Conservation (phyloP, 2,888 invertebrate species). For the Oeneis ivallda region DNA sequence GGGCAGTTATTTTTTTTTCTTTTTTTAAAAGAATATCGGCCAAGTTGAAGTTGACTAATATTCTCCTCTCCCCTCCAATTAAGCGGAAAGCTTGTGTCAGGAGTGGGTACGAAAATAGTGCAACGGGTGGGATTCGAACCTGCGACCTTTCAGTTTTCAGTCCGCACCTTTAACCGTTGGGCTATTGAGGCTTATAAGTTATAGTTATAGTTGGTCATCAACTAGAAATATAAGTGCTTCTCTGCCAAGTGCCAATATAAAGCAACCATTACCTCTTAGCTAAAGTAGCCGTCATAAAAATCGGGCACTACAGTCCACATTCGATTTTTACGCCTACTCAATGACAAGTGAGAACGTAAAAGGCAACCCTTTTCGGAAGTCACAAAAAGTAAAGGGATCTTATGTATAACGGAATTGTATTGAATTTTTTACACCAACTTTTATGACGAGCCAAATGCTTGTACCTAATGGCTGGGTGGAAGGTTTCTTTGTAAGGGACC, state of each 20-base stretch:
- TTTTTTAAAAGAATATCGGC: too few relatives aligned
- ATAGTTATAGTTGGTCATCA: too few relatives aligned
- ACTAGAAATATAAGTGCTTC: conserved; percentile 1
- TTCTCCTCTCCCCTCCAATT: too few relatives aligned
- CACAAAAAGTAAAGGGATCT: conserved; percentile 32
- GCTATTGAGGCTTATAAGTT: too few relatives aligned
- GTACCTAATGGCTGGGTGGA: conserved; percentile 28
- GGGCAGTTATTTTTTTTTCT: too few relatives aligned
- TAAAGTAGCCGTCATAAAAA: conserved; percentile 33
- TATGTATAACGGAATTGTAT: conserved; percentile 33
- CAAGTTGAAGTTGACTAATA: too few relatives aligned
- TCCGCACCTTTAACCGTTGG: too few relatives aligned
- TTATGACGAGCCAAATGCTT: conserved; percentile 31
- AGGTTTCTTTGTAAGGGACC: conserved; percentile 25
- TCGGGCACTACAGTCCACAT: conserved; percentile 27
- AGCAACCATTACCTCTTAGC: conserved; percentile 26
- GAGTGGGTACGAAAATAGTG: too few relatives aligned
- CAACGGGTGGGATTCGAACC: too few relatives aligned
- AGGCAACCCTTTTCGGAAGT: conserved; percentile 36
- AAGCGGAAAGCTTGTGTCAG: too few relatives aligned
- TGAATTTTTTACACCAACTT: conserved; percentile 32
- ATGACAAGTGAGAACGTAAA: conserved; percentile 37
- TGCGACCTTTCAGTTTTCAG: too few relatives aligned
- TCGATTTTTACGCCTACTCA: conserved; percentile 28
- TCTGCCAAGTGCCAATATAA: conserved; percentile 16